These are phyloP conservation scores for Temnothorax longispinosus DNA, from an alignment of 1,140 invertebrate genomes.

Conservation along the genomic window DNA sequence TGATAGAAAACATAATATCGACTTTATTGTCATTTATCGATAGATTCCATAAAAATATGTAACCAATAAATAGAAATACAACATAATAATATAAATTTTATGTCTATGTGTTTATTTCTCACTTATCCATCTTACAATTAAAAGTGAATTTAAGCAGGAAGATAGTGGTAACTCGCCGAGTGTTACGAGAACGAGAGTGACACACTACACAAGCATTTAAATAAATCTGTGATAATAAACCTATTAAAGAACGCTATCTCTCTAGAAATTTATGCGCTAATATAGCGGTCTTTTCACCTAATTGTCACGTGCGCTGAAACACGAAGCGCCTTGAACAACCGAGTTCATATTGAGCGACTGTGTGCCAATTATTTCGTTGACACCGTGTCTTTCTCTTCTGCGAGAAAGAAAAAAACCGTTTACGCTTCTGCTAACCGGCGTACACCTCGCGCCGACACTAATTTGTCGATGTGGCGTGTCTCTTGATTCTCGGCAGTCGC, in stretches of 20 bases:
- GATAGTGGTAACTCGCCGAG: too few relatives aligned
- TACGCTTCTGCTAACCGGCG: slow-evolving; percentile 5
- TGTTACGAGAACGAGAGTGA: too few relatives aligned
- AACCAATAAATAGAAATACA: too few relatives aligned
- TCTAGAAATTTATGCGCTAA: not conserved
- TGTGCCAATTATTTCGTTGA: slow-evolving; percentile 15
- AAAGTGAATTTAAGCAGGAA: too few relatives aligned
- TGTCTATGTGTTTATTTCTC: too few relatives aligned
- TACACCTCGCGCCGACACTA: not conserved
- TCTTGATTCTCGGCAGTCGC: slow-evolving; percentile 9
- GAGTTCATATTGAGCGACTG: not conserved
- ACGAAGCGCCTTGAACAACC: not conserved
- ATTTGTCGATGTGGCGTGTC: not conserved
- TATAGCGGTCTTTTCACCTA: not conserved
- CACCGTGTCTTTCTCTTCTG: not conserved
- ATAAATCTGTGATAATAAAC: not conserved
- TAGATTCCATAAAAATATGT: too few relatives aligned
- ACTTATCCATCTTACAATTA: too few relatives aligned
- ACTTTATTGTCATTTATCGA: too few relatives aligned
- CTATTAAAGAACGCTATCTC: not conserved
- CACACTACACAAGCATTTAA: not conserved
- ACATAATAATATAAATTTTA: too few relatives aligned
- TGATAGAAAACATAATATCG: too few relatives aligned
- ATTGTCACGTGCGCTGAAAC: not conserved
- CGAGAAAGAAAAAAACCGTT: not conserved